phyloP scores from a whole-genome alignment of 2,797 vertebrate species.

The Sternotherus odoratus region DNA sequence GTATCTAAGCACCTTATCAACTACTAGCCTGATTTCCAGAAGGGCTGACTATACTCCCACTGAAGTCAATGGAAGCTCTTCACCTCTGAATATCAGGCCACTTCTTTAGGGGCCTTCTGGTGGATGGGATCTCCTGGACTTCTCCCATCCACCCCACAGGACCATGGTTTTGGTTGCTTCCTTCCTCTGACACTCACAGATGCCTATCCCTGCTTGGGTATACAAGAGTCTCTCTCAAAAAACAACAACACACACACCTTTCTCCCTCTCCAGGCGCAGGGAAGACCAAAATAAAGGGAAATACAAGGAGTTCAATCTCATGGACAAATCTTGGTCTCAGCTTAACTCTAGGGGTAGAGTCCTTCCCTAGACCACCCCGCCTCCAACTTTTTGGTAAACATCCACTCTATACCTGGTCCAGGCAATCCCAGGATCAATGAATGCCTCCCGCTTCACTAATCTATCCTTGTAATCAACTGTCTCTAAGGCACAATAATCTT shows the following conservation, averaged over 20 bases:
- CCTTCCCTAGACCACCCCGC: background rate
- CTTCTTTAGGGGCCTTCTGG: background rate
- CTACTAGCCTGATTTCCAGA: background rate
- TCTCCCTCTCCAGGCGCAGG: background rate
- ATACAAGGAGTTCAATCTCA: background rate
- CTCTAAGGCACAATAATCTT: background rate
- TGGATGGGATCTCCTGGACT: background rate
- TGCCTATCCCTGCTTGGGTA: background rate
- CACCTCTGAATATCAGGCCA: background rate
- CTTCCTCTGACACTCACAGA: background rate
- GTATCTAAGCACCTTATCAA: background rate
- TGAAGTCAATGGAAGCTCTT: background rate
- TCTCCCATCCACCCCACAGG: too few relatives aligned
- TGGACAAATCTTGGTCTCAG: background rate
- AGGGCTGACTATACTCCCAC: background rate
- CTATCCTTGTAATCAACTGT: background rate
- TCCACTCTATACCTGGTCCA: background rate
- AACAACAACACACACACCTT: background rate
- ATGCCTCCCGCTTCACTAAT: background rate
- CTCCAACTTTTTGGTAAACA: background rate
- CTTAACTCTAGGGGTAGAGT: background rate
- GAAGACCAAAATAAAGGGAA: background rate
- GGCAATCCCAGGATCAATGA: background rate
- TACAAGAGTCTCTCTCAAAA: background rate
- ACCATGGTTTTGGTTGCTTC: background rate